Conservation (phyloP, 2,888 invertebrate genomes). For the Odontocolon sp. region DNA sequence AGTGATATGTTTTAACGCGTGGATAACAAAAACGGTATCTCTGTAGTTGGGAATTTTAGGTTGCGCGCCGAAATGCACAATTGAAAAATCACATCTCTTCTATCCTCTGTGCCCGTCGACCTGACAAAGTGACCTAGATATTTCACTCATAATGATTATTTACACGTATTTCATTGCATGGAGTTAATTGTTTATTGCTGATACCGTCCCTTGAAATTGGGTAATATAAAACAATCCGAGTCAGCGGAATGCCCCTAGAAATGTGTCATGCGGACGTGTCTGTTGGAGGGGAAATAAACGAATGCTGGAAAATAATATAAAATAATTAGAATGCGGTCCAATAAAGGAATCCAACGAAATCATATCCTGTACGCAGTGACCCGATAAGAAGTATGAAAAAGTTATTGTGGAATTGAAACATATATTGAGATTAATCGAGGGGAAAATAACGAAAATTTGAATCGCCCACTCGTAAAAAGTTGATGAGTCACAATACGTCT, state of each 20-base stretch:
- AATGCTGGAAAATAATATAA: neutral
- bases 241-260: neutral
- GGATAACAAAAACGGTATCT: neutral
- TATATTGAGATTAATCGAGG: too few species aligned
- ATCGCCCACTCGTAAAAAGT: too few species aligned
- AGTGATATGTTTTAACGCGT: constrained; percentile 17
- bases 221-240: constrained; percentile 41
- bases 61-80: constrained; percentile 28
- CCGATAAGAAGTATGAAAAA: too few species aligned
- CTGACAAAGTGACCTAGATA: constrained; percentile 48
- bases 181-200: constrained; percentile 42
- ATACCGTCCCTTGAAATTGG: constrained; percentile 23
- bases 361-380: too few species aligned
- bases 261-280: constrained; percentile 4
- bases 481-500: too few species aligned
- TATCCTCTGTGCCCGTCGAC: neutral
- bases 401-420: too few species aligned
- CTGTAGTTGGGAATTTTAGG: constrained; percentile 3
- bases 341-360: too few species aligned
- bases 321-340: too few species aligned
- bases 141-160: constrained; percentile 49
- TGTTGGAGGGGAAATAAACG: neutral
- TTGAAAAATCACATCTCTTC: constrained; percentile 44
- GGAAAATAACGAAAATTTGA: too few species aligned
- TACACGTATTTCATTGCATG: constrained; percentile 41